These are phyloP conservation scores for Zoroaster sp. DNA, from an alignment of 53 echinoderm and acorn worm species.

Conservation along the genomic window DNA sequence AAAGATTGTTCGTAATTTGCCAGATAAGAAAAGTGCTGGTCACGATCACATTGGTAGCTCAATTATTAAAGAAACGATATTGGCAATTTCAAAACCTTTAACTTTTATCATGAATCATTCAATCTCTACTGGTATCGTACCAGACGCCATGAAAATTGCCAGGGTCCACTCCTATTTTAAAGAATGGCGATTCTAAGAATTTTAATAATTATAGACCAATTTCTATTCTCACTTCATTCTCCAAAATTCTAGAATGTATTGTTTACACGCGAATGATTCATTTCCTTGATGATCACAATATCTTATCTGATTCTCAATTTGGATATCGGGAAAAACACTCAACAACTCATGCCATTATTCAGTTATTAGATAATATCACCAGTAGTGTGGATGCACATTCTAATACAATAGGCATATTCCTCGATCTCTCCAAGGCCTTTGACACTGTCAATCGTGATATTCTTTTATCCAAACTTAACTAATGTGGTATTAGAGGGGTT, in stretches of 20 bases:
- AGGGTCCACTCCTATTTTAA: conserved; percentile 6
- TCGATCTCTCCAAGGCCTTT: neutral
- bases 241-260: conserved; percentile 23
- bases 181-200: conserved; percentile 20
- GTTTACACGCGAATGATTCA: neutral
- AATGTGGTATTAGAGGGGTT: neutral
- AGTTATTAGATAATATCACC: neutral
- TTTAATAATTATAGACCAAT: conserved; percentile 35
- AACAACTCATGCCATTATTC: neutral
- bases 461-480: conserved; percentile 10
- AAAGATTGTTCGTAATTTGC: neutral
- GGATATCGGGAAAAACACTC: neutral
- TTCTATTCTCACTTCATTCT: conserved; percentile 23
- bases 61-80: neutral
- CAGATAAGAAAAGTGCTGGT: neutral
- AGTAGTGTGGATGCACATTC: neutral
- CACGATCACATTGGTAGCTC: neutral
- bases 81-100: neutral
- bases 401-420: neutral
- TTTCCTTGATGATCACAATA: neutral
- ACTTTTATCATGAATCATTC: conserved; percentile 35
- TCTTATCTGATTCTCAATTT: conserved; percentile 25
- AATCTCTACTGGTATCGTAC: conserved; percentile 13
- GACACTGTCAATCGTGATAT: conserved; percentile 26
- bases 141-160: conserved; percentile 16